Conservation (phyloP, 2,113 vertebrate species). For the Nothoprocta pentlandii region DNA sequence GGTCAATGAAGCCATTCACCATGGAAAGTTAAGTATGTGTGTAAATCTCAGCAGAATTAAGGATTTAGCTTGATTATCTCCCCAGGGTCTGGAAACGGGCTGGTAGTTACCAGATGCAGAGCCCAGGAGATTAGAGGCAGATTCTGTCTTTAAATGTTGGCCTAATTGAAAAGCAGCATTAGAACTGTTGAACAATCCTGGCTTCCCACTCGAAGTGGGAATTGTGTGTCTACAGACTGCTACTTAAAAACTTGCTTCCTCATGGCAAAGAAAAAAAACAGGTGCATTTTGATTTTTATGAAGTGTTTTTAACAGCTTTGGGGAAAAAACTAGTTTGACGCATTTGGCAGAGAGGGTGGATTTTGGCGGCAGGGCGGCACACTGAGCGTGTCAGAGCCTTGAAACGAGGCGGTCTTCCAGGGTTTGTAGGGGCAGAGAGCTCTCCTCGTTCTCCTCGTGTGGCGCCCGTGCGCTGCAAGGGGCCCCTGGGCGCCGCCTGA, state of each 20-base stretch:
- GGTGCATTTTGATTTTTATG: neutral
- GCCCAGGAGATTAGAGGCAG: neutral
- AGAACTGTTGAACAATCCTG: neutral
- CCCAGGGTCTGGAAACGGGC: neutral
- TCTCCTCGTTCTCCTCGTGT: neutral
- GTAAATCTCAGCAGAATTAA: neutral
- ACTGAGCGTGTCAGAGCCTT: accelerated
- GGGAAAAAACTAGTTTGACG: too few relatives aligned
- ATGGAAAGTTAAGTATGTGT: neutral
- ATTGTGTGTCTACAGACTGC: neutral
- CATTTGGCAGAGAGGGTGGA: accelerated
- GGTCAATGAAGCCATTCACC: constrained; percentile 29
- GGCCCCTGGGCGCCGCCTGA: neutral
- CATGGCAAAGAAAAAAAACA: neutral
- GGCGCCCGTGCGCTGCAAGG: neutral
- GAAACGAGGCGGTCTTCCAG: neutral
- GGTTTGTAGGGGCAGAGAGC: neutral
- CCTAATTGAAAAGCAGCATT: neutral
- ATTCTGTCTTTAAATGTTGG: neutral
- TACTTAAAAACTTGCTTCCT: neutral
- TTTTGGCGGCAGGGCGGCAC: too few relatives aligned
- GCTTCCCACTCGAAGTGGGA: neutral
- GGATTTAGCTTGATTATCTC: neutral
- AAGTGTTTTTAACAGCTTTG: neutral
- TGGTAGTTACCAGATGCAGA: neutral